Evolutionary conservation across 2,113 vertebrate genomes (phyloP), one percentile per base, ranked within the genome.

Genomic region (Orthonyx spaldingii): DNA sequence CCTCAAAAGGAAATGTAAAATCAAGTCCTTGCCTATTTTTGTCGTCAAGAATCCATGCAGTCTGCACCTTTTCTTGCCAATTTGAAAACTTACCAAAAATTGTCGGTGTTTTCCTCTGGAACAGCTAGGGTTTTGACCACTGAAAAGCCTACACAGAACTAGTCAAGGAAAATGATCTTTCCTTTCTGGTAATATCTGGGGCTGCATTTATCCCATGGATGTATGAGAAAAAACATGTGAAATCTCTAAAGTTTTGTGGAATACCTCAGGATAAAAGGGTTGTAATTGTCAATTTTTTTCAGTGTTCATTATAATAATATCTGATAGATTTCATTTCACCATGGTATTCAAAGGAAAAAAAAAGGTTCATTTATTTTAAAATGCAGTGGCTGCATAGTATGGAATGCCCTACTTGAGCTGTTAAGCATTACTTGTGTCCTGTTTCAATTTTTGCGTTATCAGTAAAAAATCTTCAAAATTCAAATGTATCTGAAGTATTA

Each of bases 1-100:
- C 33, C 75, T 78, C 74, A 82, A 87, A 93, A 93, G 46, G 60
- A 93, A 89, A 66, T 84, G 13, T 79, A 84, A 87, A 95, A 74
- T 59, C 59, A 81, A 86, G 47, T 77, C 50, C 23, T 27, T 52
- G 41, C 32, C 76, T 94, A 39, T 64, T 93, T 92, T 69, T 77
- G 88, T 86, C 68, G 30, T 90, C 33, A 93, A 92, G 56, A 84
- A 74, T 76, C 59, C 2, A 1, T 93, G 35, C 70, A 74, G 52
- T 56, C 35, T 59, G 26, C 37, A 64, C 27, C 6, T 75, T 89
- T 91, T 75, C 35, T 79, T 91, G 59, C 46, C 16, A 64, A 8
- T 86, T 93, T 96, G 57, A 42, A 85, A 74, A 61, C 55, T 65
- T 57, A 44, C 23, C 30, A 84, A 90, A 91, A 94, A 7, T 30